Percentiles rank a stretch among this genome's conserved stretches.
These are phyloP conservation scores for Dipodomys ordii DNA, from an alignment of 2,113 vertebrate genomes.

Conservation along the genomic window DNA sequence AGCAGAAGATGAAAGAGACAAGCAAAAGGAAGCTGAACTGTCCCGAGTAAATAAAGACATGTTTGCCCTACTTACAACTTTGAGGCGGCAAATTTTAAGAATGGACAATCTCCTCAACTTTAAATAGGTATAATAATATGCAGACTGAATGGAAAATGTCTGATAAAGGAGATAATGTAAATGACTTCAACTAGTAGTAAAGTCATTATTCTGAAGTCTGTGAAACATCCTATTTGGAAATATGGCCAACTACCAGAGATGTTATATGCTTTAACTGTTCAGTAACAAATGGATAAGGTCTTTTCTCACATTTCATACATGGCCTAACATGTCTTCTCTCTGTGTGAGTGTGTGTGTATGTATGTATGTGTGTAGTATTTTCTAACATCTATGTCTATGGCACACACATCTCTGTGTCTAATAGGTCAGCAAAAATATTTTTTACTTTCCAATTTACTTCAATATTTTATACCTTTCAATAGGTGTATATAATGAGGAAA, in stretches of 20 bases:
- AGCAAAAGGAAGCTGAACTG: not conserved
- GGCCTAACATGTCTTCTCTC: not conserved
- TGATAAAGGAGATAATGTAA: not conserved
- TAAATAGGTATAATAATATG: not conserved
- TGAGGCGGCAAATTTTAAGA: not conserved
- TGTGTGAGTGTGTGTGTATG: fast-evolving
- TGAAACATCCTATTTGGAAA: not conserved
- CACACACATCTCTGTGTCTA: not conserved
- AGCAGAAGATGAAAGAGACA: not conserved
- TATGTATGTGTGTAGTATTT: not conserved
- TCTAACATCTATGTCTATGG: not conserved
- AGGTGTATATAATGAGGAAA: not conserved
- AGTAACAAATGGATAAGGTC: not conserved
- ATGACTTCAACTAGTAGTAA: not conserved
- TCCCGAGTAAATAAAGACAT: not conserved
- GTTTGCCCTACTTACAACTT: not conserved
- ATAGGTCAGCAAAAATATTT: not conserved
- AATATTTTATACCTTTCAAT: not conserved
- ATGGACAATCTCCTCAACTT: not conserved
- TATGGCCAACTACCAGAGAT: not conserved
- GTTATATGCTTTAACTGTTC: not conserved
- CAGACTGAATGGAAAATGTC: not conserved
- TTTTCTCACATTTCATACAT: not conserved
- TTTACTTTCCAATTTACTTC: not conserved
- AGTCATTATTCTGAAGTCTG: not conserved